Base-by-base conservation (phyloP, 2,888 invertebrate species). In the Creontiades dilutus region DNA sequence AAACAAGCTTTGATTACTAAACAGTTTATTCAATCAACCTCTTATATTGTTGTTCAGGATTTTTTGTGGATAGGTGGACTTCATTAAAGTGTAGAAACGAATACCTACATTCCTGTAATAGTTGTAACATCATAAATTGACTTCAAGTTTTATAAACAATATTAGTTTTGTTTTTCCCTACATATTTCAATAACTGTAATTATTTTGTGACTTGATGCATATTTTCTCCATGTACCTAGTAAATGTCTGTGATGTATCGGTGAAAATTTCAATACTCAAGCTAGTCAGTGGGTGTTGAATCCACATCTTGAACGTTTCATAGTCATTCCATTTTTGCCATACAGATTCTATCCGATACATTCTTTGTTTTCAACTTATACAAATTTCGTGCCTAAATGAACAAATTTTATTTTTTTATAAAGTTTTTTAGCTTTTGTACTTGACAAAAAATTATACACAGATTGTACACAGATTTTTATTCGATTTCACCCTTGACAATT, bases 361-460 rank as follows among this genome's bases (percentile, higher is more conserved):
- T 16, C 28, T 14, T 82, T 52, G 52, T 47, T 37, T 47, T 81
- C 80, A 12, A n/a, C n/a, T 28, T 47, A 37, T 47, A 82, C 27
- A 23, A 52, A 82, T 82, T 14, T 52, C 5, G 82, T 82, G 82
- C 82, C 82, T 82, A 23, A 82, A 82, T 52, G 9, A 82, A 82
- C 52, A 52, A 16, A 82, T 82, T 82, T 68, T 82, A 82, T 82
- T 82, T 82, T 82, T 82, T 47, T 82, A 82, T 82, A 52, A 23
- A 82, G 52, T 82, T 82, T 82, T 82, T 47, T 48, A 82, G 82
- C 47, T 52, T 82, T 82, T 82, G 82, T 82, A 82, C 82, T 82
- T 23, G 23, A 68, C 23, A 23, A 68, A 68, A 68, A 37, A 37
- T 37, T 37, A 37, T 37, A 37, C 37, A 37, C 37, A 37, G 37